Evolutionary conservation across 2,888 invertebrate species (phyloP).

Genomic region (Drosophila melanosoma): DNA sequence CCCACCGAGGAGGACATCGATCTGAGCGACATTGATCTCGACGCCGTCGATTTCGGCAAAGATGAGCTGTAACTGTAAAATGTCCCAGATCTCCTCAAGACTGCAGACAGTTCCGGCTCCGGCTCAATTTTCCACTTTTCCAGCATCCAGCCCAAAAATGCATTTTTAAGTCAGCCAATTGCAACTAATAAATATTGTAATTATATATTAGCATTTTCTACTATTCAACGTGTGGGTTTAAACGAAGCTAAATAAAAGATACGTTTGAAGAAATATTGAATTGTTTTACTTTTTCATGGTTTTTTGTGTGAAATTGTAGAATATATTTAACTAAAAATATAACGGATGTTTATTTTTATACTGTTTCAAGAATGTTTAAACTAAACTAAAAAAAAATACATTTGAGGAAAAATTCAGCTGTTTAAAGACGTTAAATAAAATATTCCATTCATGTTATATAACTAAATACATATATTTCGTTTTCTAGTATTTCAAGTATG

Average conservation of each 20-base stretch:
- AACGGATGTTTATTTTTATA: conserved; percentile 21
- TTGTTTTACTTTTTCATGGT: background rate
- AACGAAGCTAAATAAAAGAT: conserved; percentile 38
- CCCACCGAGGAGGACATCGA: conserved; percentile 94
- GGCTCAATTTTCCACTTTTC: conserved; percentile 35
- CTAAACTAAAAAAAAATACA: conserved; percentile 38
- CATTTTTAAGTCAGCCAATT: conserved; percentile 28
- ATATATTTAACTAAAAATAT: background rate
- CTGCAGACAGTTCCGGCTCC: conserved; percentile 19
- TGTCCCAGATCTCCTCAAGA: conserved; percentile 21
- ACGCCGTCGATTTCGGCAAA: conserved; percentile 88
- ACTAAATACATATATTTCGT: background rate
- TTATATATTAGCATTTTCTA: conserved; percentile 51
- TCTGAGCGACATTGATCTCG: conserved; percentile 94
- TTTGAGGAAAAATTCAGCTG: conserved; percentile 10
- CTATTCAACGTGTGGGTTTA: conserved; percentile 14
- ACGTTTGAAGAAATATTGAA: conserved; percentile 24
- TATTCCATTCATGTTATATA: too few relatives aligned
- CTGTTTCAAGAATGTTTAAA: conserved; percentile 16
- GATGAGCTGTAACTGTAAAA: conserved; percentile 79
- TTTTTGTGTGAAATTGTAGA: background rate
- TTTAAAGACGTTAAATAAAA: too few relatives aligned
- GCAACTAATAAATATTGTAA: conserved; percentile 57
- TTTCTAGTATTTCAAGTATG: conserved; percentile 28
- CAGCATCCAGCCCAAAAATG: conserved; percentile 10